Evolutionary conservation across 1,140 invertebrate species (phyloP).

Genomic region (Bombus cullumanus): DNA sequence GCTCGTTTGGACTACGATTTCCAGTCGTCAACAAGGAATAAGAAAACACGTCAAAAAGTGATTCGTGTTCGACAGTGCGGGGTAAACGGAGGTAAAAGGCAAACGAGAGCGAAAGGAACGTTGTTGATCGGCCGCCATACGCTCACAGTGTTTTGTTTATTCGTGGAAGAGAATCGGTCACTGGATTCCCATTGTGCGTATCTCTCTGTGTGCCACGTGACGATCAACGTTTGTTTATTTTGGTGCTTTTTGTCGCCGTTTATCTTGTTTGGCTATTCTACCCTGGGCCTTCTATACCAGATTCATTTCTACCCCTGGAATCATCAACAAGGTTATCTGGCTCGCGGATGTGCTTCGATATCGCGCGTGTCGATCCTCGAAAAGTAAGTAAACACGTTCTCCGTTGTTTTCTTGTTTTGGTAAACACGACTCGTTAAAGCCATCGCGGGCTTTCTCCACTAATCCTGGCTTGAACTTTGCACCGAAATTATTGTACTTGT

Average conservation of each 20-base stretch:
- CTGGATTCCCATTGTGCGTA: constrained; percentile 27
- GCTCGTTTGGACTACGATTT: not conserved
- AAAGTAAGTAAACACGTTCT: constrained; percentile 13
- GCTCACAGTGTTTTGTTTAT: constrained; percentile 36
- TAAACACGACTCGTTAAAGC: not conserved
- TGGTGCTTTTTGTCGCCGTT: constrained; percentile 7
- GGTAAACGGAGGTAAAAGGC: not conserved
- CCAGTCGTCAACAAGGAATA: not conserved
- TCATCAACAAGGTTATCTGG: not conserved
- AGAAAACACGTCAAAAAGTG: constrained; percentile 4
- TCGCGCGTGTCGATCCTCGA: not conserved
- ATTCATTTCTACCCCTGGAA: not conserved
- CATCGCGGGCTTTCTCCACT: constrained; percentile 1
- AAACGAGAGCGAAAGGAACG: constrained; percentile 10
- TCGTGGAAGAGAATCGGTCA: constrained; percentile 10
- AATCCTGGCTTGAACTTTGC: constrained; percentile 11
- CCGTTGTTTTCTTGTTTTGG: not conserved
- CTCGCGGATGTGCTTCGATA: too few relatives aligned
- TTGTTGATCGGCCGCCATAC: not conserved
- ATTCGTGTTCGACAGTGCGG: constrained; percentile 16
- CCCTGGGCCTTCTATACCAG: not conserved
- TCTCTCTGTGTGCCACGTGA: constrained; percentile 46
- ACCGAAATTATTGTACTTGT: constrained; percentile 51
- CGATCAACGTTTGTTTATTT: constrained; percentile 34
- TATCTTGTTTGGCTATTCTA: not conserved